phyloP scores from a whole-genome alignment of 2,888 invertebrate genomes.

The Drosophila imparisetae region DNA sequence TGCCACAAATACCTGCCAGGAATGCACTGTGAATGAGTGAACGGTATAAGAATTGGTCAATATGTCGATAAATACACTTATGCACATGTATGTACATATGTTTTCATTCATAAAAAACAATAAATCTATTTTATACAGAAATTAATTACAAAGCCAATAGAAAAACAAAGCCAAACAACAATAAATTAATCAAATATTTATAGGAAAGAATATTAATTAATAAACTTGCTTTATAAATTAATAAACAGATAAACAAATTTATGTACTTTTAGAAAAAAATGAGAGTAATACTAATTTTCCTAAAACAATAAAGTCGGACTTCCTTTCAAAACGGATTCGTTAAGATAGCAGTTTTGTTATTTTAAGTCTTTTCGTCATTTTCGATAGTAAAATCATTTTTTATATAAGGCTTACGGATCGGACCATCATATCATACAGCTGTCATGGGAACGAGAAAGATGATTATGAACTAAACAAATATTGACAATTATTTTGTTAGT shows the following conservation, averaged over 20 bases:
- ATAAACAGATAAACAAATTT: not conserved
- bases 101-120: not conserved
- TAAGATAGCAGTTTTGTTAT: not conserved
- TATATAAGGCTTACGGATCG: not conserved
- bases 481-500: not conserved
- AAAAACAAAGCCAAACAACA: not conserved
- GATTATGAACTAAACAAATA: not conserved
- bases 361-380: not conserved
- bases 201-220: too few relatives aligned
- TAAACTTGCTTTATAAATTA: not conserved
- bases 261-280: not conserved
- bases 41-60: too few relatives aligned
- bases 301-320: not conserved
- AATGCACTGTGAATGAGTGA: conserved; percentile 54
- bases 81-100: too few relatives aligned
- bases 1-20: conserved; percentile 78
- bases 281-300: not conserved
- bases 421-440: not conserved
- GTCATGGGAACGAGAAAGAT: not conserved
- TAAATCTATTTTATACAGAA: not conserved
- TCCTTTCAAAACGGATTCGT: not conserved
- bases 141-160: not conserved
- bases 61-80: not conserved
- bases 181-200: not conserved
- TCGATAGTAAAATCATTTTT: not conserved